Evolutionary conservation across 2,797 vertebrate species (phyloP).

Genomic region (Chelonia mydas): DNA sequence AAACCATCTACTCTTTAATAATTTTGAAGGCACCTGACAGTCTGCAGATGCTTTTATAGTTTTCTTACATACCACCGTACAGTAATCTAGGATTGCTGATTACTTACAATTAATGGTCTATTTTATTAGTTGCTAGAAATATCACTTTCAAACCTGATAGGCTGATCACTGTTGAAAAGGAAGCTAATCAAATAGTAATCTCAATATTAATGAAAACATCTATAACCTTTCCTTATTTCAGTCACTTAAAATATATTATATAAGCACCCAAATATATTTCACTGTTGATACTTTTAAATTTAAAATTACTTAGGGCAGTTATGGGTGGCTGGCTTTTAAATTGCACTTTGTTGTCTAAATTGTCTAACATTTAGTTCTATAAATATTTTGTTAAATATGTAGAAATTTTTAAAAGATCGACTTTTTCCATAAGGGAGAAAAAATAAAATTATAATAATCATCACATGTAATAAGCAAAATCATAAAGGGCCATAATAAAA

Average conservation of each 20-base stretch:
- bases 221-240: not conserved
- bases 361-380: too few relatives aligned
- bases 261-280: not conserved
- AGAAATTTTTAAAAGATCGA: not conserved
- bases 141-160: not conserved
- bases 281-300: not conserved
- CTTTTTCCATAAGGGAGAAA: not conserved
- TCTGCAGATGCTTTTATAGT: not conserved
- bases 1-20: not conserved
- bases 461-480: not conserved
- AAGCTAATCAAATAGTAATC: not conserved
- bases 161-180: constrained; percentile 1
- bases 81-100: not conserved
- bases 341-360: not conserved
- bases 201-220: constrained; percentile 16
- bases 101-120: not conserved
- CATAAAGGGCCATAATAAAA: not conserved
- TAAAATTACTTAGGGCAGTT: not conserved
- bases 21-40: not conserved
- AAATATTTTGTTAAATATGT: not conserved
- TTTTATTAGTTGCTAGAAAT: constrained; percentile 11
- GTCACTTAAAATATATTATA: not conserved
- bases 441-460: not conserved
- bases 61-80: not conserved
- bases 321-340: not conserved